Conservation (phyloP, 92 coral and sea anemone genomes). For the Palythoa grandiflora region DNA sequence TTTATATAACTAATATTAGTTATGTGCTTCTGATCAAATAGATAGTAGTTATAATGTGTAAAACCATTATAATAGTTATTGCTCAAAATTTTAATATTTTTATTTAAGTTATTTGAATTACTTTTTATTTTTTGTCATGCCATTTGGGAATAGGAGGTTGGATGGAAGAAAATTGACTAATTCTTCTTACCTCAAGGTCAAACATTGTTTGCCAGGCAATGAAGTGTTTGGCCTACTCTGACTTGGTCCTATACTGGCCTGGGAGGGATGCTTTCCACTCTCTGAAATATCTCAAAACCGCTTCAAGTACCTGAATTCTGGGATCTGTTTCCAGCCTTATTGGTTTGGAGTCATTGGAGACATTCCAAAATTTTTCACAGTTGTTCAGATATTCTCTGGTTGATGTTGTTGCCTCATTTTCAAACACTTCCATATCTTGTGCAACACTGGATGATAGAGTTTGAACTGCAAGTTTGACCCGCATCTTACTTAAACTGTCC, state of each 20-base stretch:
- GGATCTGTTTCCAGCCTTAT: slow-evolving; percentile 36
- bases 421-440: slow-evolving; percentile 52
- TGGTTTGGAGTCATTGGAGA: slow-evolving; percentile 51
- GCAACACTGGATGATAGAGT: slow-evolving; percentile 42
- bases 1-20: too few relatives aligned
- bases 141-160: slow-evolving; percentile 9
- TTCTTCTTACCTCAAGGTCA: slow-evolving; percentile 53
- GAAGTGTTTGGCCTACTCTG: slow-evolving; percentile 44
- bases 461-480: slow-evolving; percentile 56
- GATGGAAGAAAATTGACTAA: slow-evolving; percentile 23
- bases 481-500: slow-evolving; percentile 46
- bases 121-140: background rate
- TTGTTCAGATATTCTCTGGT: slow-evolving; percentile 41
- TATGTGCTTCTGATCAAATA: too few relatives aligned
- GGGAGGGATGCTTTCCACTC: slow-evolving; percentile 40
- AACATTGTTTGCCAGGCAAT: slow-evolving; percentile 58
- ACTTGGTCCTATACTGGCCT: background rate
- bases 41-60: too few relatives aligned
- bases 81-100: background rate
- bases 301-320: slow-evolving; percentile 34
- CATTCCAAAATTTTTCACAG: slow-evolving; percentile 45
- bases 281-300: slow-evolving; percentile 42
- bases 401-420: slow-evolving; percentile 44
- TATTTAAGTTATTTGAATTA: too few relatives aligned
- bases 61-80: too few relatives aligned